phyloP scores from a whole-genome alignment of 2,888 invertebrate species.

The Callosobruchus maculatus region DNA sequence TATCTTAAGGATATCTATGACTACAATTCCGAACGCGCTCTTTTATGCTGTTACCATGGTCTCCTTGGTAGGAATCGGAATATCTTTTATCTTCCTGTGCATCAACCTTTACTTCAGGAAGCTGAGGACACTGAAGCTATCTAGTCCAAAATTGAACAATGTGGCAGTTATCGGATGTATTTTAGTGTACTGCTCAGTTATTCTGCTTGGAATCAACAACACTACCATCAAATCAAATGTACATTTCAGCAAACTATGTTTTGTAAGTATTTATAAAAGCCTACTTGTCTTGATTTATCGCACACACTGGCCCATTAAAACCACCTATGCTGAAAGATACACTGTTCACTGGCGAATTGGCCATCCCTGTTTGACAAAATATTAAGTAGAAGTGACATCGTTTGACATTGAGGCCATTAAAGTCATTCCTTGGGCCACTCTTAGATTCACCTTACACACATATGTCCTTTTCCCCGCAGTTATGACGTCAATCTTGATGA shows the following conservation, averaged over 20 bases:
- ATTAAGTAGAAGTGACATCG: too few species aligned
- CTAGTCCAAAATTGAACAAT: conserved; percentile 88
- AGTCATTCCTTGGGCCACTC: too few species aligned
- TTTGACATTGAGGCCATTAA: too few species aligned
- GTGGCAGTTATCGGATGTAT: conserved; percentile 88
- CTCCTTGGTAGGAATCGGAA: conserved; percentile 69
- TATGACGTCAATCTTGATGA: too few species aligned
- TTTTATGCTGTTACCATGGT: conserved; percentile 70
- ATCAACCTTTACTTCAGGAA: conserved; percentile 82
- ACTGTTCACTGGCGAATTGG: too few species aligned
- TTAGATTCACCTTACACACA: too few species aligned
- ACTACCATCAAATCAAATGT: conserved; percentile 67
- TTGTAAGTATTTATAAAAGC: conserved; percentile 59
- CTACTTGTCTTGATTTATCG: conserved; percentile 6
- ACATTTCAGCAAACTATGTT: conserved; percentile 78
- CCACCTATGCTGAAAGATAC: too few species aligned
- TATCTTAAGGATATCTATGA: conserved; percentile 69
- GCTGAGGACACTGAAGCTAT: conserved; percentile 84
- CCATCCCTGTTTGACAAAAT: too few species aligned
- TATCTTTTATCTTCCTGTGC: conserved; percentile 72
- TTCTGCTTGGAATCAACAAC: conserved; percentile 80
- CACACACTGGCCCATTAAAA: too few species aligned
- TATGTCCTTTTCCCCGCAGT: too few species aligned
- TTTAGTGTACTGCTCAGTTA: conserved; percentile 84
- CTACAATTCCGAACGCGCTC: conserved; percentile 73